These are phyloP conservation scores for Accipiter cooperii DNA, from an alignment of 2,113 vertebrate species.

Conservation along the genomic window DNA sequence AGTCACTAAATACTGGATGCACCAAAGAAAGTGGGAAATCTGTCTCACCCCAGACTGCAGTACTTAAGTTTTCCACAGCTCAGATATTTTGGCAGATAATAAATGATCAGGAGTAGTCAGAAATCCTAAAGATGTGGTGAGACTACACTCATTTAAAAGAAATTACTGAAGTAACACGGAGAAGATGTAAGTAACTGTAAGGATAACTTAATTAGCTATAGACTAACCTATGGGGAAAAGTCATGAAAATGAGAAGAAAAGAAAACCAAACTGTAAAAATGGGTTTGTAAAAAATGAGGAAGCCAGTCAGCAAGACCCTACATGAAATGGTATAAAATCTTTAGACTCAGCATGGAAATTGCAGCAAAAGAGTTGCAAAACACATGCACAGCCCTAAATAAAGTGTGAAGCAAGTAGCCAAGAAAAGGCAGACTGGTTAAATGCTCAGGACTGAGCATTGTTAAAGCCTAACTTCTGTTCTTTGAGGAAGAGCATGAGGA, in stretches of 20 bases:
- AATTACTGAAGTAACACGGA: not conserved
- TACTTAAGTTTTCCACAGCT: not conserved
- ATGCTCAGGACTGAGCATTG: not conserved
- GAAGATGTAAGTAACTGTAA: not conserved
- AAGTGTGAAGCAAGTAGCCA: constrained; percentile 27
- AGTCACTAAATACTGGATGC: not conserved
- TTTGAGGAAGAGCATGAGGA: not conserved
- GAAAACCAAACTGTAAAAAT: not conserved
- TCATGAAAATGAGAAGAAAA: not conserved
- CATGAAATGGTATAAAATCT: not conserved
- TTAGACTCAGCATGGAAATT: constrained; percentile 59
- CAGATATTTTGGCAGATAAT: not conserved
- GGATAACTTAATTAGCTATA: not conserved
- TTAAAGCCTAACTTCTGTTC: not conserved
- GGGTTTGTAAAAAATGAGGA: not conserved
- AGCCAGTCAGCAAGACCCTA: not conserved
- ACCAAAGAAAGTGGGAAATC: not conserved
- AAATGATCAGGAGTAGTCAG: not conserved
- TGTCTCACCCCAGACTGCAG: not conserved
- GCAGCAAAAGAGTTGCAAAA: constrained; percentile 47
- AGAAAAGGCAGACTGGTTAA: not conserved
- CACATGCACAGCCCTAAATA: not conserved
- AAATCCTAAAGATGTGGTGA: not conserved
- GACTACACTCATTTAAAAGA: not conserved
- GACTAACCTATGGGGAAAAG: not conserved